Evolutionary conservation across 2,113 vertebrate genomes (phyloP), one percentile per base, ranked within the genome.

Genomic region (Colaptes auratus): DNA sequence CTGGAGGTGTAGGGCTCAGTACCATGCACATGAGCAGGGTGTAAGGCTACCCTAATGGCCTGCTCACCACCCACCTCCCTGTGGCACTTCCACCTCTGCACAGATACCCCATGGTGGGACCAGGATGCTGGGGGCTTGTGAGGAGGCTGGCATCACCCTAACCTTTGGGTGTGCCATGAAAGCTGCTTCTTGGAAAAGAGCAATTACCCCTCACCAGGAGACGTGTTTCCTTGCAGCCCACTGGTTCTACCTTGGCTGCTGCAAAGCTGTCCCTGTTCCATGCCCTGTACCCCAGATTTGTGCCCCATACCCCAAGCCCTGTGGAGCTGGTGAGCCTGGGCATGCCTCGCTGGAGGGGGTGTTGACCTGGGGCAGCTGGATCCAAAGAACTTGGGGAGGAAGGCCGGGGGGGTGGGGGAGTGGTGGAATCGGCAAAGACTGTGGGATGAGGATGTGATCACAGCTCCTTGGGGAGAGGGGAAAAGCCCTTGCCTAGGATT

Each of bases 341-440:
- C 48, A 50, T 2, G 50, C 20, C 12, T 17, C 3, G 56, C 55
- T 33, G 61, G 64, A 11, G 7, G 1, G 14, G 9, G 21, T 12
- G 12, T 18, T 44, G 9, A 11, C 2, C 3, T 7, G 10, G 6
- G 10, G 56, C 13, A 6, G 16, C 5, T 33, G 7, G 35, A 12
- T 4, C 31, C 39, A 3, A 3, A 50, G 23, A 15, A 35, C 24
- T 28, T n/a, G 33, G 20, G 35, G 44, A 39, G 59, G 31, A 52
- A 60, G 15, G 28, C 10, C n/a, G n/a, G n/a, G n/a, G n/a, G n/a
- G n/a, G n/a, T n/a, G n/a, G n/a, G n/a, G n/a, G n/a, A n/a, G n/a
- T n/a, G n/a, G 4, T 3, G 19, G 19, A 46, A 19, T 4, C 0
- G 2, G 28, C 11, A 3, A 3, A 20, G 23, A 0, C 4, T 3